phyloP scores from a whole-genome alignment of 2,797 vertebrate species.

The Nasua narica region DNA sequence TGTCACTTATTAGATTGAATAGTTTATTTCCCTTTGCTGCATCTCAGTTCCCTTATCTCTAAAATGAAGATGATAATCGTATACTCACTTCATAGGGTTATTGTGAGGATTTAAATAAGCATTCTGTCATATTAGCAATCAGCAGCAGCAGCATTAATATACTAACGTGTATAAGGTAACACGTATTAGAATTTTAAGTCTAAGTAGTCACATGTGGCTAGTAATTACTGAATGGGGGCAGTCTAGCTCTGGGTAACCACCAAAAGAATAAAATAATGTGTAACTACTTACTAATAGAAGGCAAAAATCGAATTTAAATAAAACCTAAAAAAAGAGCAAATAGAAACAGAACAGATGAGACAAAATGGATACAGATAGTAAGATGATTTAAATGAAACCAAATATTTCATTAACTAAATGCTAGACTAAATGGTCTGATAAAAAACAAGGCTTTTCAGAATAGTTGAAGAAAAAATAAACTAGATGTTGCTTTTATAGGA shows the following conservation, averaged over 20 bases:
- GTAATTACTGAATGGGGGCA: not conserved
- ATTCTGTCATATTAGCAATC: not conserved
- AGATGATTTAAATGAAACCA: not conserved
- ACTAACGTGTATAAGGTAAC: not conserved
- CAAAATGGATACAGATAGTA: not conserved
- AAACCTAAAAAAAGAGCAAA: not conserved
- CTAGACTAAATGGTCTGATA: not conserved
- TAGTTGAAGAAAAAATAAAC: slow-evolving; percentile 5
- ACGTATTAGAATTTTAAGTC: slow-evolving; percentile 18
- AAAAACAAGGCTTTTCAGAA: not conserved
- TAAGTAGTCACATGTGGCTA: not conserved
- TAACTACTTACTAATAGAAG: not conserved
- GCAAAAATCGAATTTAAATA: not conserved
- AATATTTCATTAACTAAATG: slow-evolving; percentile 15
- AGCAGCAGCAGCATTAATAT: not conserved
- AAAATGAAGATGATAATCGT: slow-evolving; percentile 4
- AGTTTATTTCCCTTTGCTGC: not conserved
- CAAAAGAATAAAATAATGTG: not conserved
- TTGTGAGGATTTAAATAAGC: slow-evolving; percentile 18
- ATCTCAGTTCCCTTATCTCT: slow-evolving; percentile 18
- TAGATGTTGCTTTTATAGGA: not conserved
- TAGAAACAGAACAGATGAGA: not conserved
- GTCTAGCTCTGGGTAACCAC: not conserved
- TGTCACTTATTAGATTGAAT: not conserved
- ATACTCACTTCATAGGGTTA: not conserved